phyloP scores from a whole-genome alignment of 2,797 vertebrate species.

The Hippoglossus hippoglossus region DNA sequence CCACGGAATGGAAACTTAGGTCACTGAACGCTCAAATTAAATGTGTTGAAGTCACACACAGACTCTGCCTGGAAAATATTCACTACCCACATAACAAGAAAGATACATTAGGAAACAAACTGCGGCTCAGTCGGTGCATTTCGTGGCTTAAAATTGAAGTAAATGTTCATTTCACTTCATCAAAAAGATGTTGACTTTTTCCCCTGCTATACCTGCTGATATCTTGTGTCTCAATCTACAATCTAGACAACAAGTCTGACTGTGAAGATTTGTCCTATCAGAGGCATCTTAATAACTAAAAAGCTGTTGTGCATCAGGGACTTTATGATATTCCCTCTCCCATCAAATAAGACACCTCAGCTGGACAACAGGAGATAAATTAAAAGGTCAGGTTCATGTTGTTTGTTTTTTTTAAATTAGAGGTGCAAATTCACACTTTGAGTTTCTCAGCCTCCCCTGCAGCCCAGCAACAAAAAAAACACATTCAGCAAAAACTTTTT shows the following conservation, averaged over 20 bases:
- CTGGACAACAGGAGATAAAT: background rate
- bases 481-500: background rate
- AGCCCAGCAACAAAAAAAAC: too few species aligned
- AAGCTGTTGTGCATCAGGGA: background rate
- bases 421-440: background rate
- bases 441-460: background rate
- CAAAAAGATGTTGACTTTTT: conserved; percentile 7
- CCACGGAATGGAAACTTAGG: conserved; percentile 56
- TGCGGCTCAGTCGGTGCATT: background rate
- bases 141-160: background rate
- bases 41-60: conserved; percentile 35
- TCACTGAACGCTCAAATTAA: conserved; percentile 9
- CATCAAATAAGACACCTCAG: background rate
- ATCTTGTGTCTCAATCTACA: conserved; percentile 20
- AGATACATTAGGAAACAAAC: background rate
- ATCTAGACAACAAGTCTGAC: conserved; percentile 36
- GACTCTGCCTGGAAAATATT: conserved; percentile 51
- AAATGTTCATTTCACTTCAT: conserved; percentile 9
- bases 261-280: conserved; percentile 11
- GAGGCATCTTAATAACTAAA: background rate
- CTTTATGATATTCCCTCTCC: conserved; percentile 5
- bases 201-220: conserved; percentile 23
- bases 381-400: background rate
- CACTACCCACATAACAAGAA: conserved; percentile 11
- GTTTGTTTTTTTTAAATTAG: too few species aligned